A percentile compares a stretch with the other conserved stretches of the same genome.
These are phyloP conservation scores for Platygyra sinensis DNA, from an alignment of 64 coral and sea anemone genomes.

Conservation along the genomic window DNA sequence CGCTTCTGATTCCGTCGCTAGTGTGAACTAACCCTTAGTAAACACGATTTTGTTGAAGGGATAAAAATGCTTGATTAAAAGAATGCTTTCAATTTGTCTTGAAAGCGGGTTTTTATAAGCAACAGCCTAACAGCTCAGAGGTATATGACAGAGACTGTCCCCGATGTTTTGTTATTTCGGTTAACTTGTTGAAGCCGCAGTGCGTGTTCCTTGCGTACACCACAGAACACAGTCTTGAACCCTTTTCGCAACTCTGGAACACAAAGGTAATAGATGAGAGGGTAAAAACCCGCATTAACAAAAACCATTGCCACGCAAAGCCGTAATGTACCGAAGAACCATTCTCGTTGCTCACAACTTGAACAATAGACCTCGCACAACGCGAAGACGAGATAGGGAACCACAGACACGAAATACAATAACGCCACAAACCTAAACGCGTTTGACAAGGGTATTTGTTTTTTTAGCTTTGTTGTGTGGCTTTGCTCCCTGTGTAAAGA, in stretches of 20 bases:
- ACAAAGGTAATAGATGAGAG: background rate
- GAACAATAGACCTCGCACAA: constrained; percentile 20
- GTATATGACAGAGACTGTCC: constrained; percentile 22
- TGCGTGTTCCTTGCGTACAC: background rate
- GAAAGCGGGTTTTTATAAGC: background rate
- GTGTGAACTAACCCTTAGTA: no score
- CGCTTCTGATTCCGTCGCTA: no score
- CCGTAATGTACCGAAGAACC: background rate
- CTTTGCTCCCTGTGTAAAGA: background rate
- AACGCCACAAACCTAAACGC: background rate
- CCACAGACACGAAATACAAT: background rate
- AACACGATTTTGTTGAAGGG: no score
- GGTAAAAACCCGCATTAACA: background rate
- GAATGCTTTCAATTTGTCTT: background rate
- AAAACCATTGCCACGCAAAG: background rate
- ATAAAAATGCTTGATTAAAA: no score
- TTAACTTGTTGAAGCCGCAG: background rate
- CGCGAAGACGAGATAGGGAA: background rate
- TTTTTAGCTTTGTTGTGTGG: background rate
- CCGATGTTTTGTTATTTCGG: background rate
- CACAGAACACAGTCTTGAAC: constrained; percentile 23
- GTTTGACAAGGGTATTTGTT: background rate
- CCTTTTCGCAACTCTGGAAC: background rate
- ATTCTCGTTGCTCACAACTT: background rate
- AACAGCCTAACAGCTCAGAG: background rate